Conservation (phyloP, 2,113 vertebrate species). For the Oceanodroma tethys region DNA sequence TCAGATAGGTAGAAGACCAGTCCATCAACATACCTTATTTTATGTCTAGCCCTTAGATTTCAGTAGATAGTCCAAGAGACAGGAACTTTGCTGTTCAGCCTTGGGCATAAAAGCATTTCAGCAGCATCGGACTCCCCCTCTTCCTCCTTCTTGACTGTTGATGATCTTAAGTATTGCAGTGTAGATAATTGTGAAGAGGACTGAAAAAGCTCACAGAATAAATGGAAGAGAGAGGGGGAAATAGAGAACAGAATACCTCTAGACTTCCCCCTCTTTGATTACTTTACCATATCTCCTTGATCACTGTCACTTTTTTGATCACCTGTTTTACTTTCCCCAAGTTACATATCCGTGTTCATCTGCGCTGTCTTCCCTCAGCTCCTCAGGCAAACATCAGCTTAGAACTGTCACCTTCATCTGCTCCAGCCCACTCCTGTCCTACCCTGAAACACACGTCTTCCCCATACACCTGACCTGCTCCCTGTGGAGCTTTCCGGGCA, state of each 20-base stretch:
- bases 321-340: neutral
- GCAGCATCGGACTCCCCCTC: neutral
- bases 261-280: neutral
- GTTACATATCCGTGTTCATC: accelerated
- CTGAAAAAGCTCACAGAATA: neutral
- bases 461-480: neutral
- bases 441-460: neutral
- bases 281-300: neutral
- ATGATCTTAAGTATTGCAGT: neutral
- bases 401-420: neutral
- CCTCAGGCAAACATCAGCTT: neutral
- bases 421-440: neutral
- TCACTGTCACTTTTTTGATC: neutral
- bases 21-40: neutral
- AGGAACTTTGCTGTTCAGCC: neutral
- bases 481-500: neutral
- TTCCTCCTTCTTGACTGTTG: neutral
- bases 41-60: neutral
- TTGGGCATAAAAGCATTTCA: neutral
- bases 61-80: neutral
- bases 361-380: neutral
- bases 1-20: neutral
- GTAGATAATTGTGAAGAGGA: neutral
- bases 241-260: neutral
- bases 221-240: neutral